These are phyloP conservation scores for Mechanitis messenoides DNA, from an alignment of 2,888 invertebrate species.

Conservation along the genomic window DNA sequence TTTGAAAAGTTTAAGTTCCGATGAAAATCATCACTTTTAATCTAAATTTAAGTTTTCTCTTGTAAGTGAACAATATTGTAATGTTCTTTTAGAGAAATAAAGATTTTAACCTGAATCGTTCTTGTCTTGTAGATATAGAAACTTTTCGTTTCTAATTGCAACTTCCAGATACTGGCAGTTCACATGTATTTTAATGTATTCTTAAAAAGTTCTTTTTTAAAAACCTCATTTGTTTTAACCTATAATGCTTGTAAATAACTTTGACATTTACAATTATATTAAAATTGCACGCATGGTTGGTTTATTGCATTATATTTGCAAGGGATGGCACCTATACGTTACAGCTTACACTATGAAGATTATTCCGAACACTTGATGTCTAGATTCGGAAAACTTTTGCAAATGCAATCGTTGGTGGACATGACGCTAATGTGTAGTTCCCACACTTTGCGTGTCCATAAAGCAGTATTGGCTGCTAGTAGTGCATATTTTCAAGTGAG, in stretches of 20 bases:
- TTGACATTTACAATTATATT: slow-evolving; percentile 14
- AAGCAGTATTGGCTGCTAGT: slow-evolving; percentile 83
- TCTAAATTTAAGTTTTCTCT: too few species aligned
- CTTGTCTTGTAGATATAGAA: not conserved
- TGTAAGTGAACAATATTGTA: too few species aligned
- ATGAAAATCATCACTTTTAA: too few species aligned
- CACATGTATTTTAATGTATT: slow-evolving; percentile 2
- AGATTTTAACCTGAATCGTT: too few species aligned
- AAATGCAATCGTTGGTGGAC: slow-evolving; percentile 84
- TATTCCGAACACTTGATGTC: slow-evolving; percentile 82
- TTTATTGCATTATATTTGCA: slow-evolving; percentile 9
- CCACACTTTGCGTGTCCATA: slow-evolving; percentile 84
- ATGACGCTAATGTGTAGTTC: slow-evolving; percentile 85
- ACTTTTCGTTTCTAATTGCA: slow-evolving; percentile 5
- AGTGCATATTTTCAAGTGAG: slow-evolving; percentile 84
- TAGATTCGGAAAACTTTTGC: slow-evolving; percentile 82
- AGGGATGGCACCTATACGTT: slow-evolving; percentile 72
- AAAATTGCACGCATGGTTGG: slow-evolving; percentile 16
- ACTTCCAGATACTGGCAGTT: slow-evolving; percentile 10
- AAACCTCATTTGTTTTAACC: slow-evolving; percentile 25
- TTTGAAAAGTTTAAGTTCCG: too few species aligned
- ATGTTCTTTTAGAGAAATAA: too few species aligned
- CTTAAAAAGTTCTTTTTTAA: slow-evolving; percentile 16
- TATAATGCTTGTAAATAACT: slow-evolving; percentile 19
- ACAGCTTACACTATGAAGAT: slow-evolving; percentile 82